Evolutionary conservation across 1,140 invertebrate species (phyloP), one percentile per base, ranked within the genome.

Genomic region (Drosophila ananassae): DNA sequence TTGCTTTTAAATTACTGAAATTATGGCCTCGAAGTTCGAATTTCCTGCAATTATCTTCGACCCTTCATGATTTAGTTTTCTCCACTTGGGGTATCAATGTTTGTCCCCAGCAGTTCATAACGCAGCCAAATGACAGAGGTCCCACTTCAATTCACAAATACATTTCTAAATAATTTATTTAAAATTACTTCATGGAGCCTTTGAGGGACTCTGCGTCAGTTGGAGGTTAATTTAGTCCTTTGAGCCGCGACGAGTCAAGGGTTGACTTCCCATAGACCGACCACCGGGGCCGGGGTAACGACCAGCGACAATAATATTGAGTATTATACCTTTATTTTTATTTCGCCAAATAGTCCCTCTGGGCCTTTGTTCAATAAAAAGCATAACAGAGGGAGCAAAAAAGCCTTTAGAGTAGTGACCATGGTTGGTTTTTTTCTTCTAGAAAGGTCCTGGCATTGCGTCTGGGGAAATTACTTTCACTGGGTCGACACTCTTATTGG

Each of bases 311-410:
- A 89, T 87, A 87, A 87, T 89, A 82, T 87, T 89, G 82, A 87
- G 75, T 73, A 89, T 89, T 82, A 89, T 87, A 87, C 82, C 83
- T 87, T 87, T 87, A 87, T 79, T 89, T 84, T 85, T 87, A 84
- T 89, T 76, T 73, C 82, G 71, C 75, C 82, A 87, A 87, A 81
- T 89, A 82, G 82, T 87, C 82, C 82, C 82, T 56, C 10, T 47
- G 82, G 82, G 82, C 51, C 54, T 78, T 82, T 82, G 82, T 76
- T 89, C 83, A 79, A 87, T 89, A 87, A 82, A 85, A 87, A 87
- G 68, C 68, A 57, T 64, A 78, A 60, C 63, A 51, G 47, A 68
- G 41, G 50, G 44, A 63, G 68, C 74, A 67, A 71, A 57, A 61
- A 55, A 75, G 39, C 44, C 37, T 58, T 53, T 77, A 55, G 63